Conservation (phyloP, 2,113 vertebrate species). For the Colius striatus region DNA sequence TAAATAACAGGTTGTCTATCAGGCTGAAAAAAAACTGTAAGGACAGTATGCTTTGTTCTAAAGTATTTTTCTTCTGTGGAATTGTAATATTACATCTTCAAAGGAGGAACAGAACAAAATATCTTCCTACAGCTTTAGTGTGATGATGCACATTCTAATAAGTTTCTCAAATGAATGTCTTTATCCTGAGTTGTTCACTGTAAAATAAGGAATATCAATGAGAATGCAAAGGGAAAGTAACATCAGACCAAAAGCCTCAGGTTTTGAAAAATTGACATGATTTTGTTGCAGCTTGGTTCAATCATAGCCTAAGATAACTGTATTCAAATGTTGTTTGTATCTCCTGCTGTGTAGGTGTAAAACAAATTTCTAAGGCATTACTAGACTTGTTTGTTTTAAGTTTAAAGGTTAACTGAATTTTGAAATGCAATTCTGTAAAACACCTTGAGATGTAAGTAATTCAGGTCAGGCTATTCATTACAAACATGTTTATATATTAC, state of each 20-base stretch:
- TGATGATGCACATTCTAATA: not conserved
- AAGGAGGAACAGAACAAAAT: not conserved
- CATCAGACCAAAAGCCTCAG: not conserved
- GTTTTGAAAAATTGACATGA: not conserved
- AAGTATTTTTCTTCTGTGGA: not conserved
- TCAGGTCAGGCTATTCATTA: not conserved
- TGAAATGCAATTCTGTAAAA: not conserved
- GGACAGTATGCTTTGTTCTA: not conserved
- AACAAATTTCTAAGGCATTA: not conserved
- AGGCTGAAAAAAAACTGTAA: not conserved
- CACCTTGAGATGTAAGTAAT: not conserved
- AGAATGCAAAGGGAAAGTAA: not conserved
- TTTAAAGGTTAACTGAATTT: not conserved
- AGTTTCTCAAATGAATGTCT: not conserved
- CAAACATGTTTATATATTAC: not conserved
- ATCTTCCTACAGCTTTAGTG: not conserved
- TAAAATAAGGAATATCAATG: not conserved
- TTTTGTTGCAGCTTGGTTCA: not conserved
- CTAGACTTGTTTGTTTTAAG: not conserved
- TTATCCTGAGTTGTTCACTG: not conserved
- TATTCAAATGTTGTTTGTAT: not conserved
- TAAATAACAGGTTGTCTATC: not conserved
- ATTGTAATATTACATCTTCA: not conserved
- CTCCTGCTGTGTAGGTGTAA: not conserved
- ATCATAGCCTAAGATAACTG: not conserved